A percentile compares a stretch with the other conserved stretches of the same genome.
Evolutionary conservation across 2,113 vertebrate species (phyloP).

Genomic region (Sciurus niger): DNA sequence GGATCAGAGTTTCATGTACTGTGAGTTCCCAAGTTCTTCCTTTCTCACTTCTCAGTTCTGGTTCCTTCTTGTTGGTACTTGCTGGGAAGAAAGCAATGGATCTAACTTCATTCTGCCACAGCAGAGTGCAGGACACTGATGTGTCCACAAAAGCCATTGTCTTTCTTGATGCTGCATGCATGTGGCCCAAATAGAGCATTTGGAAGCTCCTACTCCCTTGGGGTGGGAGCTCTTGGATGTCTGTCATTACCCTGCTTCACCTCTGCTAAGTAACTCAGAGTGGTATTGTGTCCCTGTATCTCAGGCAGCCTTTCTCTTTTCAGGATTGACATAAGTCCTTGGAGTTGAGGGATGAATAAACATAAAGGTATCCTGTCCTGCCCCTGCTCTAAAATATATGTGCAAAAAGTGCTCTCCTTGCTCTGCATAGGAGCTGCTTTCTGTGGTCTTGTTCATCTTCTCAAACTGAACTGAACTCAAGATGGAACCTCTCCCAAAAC

Average conservation of each 20-base stretch:
- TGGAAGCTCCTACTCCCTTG: background rate
- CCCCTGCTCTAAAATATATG: rapidly evolving
- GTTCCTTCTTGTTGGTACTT: background rate
- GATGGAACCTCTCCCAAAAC: no score
- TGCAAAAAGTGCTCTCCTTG: background rate
- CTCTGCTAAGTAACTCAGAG: no score
- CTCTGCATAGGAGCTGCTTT: background rate
- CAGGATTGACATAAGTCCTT: background rate
- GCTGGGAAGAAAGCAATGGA: background rate
- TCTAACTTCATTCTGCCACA: background rate
- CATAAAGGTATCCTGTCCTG: background rate
- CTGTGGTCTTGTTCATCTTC: rapidly evolving
- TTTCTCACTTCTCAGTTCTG: background rate
- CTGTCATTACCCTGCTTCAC: rapidly evolving
- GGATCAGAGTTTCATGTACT: background rate
- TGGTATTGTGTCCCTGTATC: background rate
- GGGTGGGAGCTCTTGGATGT: background rate
- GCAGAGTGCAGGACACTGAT: background rate
- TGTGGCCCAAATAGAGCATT: rapidly evolving
- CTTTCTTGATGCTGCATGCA: background rate
- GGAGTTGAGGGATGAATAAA: rapidly evolving
- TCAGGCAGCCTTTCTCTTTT: background rate
- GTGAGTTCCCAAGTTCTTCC: background rate
- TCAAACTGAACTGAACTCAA: background rate
- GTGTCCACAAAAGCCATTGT: background rate